Percentiles rank a stretch among this genome's conserved stretches.
Conservation (phyloP, 2,797 vertebrate species). For the Uromys caudimaculatus region DNA sequence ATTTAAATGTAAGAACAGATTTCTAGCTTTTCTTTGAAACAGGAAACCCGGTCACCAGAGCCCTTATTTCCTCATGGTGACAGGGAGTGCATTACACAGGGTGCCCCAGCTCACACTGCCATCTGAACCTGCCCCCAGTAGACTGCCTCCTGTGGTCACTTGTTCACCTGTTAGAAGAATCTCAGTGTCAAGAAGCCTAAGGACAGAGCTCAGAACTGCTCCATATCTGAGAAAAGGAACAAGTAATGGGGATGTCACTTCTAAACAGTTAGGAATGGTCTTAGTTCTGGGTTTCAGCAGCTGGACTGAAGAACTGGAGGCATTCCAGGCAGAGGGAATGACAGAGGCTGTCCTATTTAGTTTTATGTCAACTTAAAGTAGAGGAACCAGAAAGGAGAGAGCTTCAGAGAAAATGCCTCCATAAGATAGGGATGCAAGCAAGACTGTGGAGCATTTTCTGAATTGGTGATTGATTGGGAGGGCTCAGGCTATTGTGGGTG, state of each 20-base stretch:
- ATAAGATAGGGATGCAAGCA: not conserved
- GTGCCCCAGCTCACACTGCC: not conserved
- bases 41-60: not conserved
- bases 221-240: not conserved
- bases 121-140: not conserved
- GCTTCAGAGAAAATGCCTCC: not conserved
- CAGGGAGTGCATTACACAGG: not conserved
- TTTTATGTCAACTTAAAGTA: not conserved
- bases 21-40: constrained; percentile 32
- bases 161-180: not conserved
- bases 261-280: rapidly evolving
- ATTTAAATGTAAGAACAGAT: not conserved
- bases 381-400: not conserved
- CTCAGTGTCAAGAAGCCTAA: not conserved
- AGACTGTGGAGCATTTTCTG: not conserved
- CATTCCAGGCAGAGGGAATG: too few species aligned
- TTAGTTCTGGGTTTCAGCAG: not conserved
- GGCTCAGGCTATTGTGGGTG: not conserved
- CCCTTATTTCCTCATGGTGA: not conserved
- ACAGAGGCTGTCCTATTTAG: not conserved
- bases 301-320: not conserved
- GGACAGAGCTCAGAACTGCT: not conserved
- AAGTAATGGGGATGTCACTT: not conserved
- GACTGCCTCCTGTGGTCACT: too few species aligned
- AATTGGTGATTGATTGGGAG: not conserved